These are phyloP conservation scores for Drosophila atroscutellata DNA, from an alignment of 2,888 invertebrate species.

Conservation along the genomic window DNA sequence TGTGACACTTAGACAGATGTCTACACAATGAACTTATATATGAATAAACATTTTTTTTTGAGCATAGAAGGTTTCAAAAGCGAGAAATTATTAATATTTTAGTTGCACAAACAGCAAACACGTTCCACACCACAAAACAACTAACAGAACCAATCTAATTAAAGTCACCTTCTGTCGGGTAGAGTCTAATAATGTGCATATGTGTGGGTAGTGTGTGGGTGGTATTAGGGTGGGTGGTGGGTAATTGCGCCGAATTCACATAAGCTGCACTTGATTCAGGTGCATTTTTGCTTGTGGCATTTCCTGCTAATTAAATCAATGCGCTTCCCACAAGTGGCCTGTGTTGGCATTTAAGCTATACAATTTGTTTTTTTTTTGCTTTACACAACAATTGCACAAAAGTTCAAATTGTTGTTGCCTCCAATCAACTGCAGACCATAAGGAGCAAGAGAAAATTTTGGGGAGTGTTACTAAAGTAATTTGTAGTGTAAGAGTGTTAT, in stretches of 20 bases:
- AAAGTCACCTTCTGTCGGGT: slow-evolving; percentile 71
- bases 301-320: slow-evolving; percentile 42
- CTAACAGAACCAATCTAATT: slow-evolving; percentile 68
- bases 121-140: slow-evolving; percentile 15
- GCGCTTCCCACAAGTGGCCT: neutral
- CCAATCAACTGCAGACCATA: slow-evolving; percentile 22
- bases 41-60: neutral
- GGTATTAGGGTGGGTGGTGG: slow-evolving; percentile 7
- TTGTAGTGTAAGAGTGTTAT: slow-evolving; percentile 10
- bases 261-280: slow-evolving; percentile 6
- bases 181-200: slow-evolving; percentile 9
- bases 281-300: slow-evolving; percentile 25
- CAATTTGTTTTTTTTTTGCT: slow-evolving; percentile 21
- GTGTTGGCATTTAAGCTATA: slow-evolving; percentile 2
- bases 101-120: slow-evolving; percentile 40
- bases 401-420: slow-evolving; percentile 18
- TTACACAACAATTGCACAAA: slow-evolving; percentile 26
- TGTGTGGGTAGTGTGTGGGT: neutral
- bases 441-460: neutral
- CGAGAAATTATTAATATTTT: slow-evolving; percentile 17
- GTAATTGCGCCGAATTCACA: neutral
- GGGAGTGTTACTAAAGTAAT: slow-evolving; percentile 3
- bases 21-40: neutral
- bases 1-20: slow-evolving; percentile 39
- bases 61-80: neutral